Conservation (phyloP, 2,797 vertebrate species). For the Clarias fuscus region DNA sequence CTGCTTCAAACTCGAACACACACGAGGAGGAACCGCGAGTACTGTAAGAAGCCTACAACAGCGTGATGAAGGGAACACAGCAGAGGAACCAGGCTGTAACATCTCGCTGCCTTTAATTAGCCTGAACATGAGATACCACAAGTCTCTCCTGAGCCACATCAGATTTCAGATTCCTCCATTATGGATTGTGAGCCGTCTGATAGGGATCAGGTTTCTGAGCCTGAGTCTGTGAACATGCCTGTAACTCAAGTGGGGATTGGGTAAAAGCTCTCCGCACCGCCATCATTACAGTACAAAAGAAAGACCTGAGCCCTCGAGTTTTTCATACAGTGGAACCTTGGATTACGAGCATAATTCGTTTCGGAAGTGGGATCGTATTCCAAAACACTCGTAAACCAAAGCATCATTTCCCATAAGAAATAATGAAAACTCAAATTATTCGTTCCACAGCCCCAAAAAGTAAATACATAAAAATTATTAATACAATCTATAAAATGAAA, state of each 20-base stretch:
- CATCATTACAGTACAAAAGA: background rate
- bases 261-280: background rate
- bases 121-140: background rate
- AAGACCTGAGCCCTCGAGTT: too few relatives aligned
- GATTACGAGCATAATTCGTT: too few relatives aligned
- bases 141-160: background rate
- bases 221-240: background rate
- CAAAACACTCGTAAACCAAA: too few relatives aligned
- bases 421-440: too few relatives aligned
- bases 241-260: background rate
- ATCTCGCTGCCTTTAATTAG: background rate
- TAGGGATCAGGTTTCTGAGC: slow-evolving; percentile 1
- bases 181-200: slow-evolving; percentile 1
- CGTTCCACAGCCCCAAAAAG: too few relatives aligned
- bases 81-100: background rate
- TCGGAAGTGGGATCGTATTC: too few relatives aligned
- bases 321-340: too few relatives aligned
- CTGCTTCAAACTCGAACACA: background rate
- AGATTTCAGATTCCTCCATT: background rate
- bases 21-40: background rate
- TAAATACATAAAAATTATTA: too few relatives aligned
- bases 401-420: too few relatives aligned
- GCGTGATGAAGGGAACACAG: background rate
- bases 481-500: too few relatives aligned
- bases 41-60: too few relatives aligned